These are phyloP conservation scores for Meloidogyne hapla DNA, from an alignment of 1,140 invertebrate species.

Conservation along the genomic window DNA sequence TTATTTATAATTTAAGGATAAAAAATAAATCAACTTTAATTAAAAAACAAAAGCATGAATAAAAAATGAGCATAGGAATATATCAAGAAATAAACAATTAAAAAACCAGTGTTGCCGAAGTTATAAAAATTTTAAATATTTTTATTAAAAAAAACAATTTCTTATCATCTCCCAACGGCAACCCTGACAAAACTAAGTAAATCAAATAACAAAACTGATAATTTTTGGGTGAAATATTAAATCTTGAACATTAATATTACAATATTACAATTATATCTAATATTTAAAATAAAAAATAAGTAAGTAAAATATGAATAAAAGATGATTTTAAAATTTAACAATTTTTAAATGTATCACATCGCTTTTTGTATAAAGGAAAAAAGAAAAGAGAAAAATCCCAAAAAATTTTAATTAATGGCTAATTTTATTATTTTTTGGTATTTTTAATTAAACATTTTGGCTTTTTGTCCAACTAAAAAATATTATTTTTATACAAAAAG, in stretches of 20 bases:
- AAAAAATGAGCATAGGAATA: too few species aligned
- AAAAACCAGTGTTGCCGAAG: too few species aligned
- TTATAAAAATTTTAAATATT: too few species aligned
- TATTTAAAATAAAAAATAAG: background rate
- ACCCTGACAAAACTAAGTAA: too few species aligned
- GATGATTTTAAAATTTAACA: background rate
- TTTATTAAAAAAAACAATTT: too few species aligned
- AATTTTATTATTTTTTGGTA: background rate
- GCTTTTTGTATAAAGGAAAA: conserved; percentile 8
- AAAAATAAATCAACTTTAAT: too few species aligned
- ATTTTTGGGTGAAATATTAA: too few species aligned
- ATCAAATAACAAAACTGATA: too few species aligned
- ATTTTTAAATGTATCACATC: conserved; percentile 14
- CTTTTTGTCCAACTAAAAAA: background rate
- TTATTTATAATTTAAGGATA: background rate
- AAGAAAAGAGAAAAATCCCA: background rate
- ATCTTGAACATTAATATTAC: background rate
- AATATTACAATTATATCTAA: background rate
- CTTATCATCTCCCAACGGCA: too few species aligned
- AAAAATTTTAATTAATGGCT: background rate
- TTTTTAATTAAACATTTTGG: background rate
- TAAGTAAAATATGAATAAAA: background rate
- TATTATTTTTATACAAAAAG: background rate
- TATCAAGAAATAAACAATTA: too few species aligned
- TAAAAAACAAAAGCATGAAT: too few species aligned